These are phyloP conservation scores for Setipinna tenuifilis DNA, from an alignment of 2,797 vertebrate species.

Conservation along the genomic window DNA sequence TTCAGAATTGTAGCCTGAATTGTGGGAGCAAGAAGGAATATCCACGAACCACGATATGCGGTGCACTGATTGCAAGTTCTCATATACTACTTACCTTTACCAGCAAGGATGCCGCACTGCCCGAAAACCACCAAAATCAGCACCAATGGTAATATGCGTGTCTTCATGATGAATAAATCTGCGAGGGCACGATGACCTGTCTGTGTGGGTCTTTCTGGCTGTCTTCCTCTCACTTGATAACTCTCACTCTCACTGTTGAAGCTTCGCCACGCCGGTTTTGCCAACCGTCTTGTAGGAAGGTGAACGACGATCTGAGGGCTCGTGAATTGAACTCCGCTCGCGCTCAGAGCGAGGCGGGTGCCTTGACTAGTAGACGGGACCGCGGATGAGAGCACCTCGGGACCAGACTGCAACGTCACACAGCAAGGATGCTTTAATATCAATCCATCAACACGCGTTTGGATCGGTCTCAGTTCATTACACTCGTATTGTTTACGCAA, in stretches of 20 bases:
- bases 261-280: slow-evolving; percentile 27
- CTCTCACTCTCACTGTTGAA: slow-evolving; percentile 45
- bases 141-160: slow-evolving; percentile 57
- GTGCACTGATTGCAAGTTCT: slow-evolving; percentile 42
- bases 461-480: not conserved
- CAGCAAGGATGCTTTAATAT: slow-evolving; percentile 50
- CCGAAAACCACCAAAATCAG: slow-evolving; percentile 69
- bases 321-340: slow-evolving; percentile 32
- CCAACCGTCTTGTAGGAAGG: slow-evolving; percentile 29
- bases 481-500: not conserved
- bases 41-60: not conserved
- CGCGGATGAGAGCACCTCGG: slow-evolving; percentile 41
- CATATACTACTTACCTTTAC: slow-evolving; percentile 81
- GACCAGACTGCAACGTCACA: slow-evolving; percentile 72
- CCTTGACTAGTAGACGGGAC: slow-evolving; percentile 25
- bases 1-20: not conserved
- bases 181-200: slow-evolving; percentile 42
- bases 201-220: slow-evolving; percentile 6
- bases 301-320: slow-evolving; percentile 39
- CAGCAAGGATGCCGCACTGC: slow-evolving; percentile 74
- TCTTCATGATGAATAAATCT: slow-evolving; percentile 61
- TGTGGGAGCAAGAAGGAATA: not conserved
- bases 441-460: slow-evolving; percentile 35
- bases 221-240: slow-evolving; percentile 56
- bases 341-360: slow-evolving; percentile 34